Conservation (phyloP, 1,140 invertebrate species). For the Aphis craccivora region DNA sequence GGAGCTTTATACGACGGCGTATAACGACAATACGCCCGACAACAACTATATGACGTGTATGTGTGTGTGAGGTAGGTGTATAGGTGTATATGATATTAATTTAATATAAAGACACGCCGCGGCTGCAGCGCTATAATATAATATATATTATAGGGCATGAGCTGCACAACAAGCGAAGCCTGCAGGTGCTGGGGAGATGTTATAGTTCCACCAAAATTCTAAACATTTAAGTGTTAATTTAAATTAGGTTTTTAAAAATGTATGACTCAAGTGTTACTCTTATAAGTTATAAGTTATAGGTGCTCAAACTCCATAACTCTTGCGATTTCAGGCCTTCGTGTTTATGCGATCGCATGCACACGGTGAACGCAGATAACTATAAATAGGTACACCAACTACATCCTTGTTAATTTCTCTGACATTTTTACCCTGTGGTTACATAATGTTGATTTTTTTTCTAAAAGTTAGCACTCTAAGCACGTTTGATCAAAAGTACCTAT, state of each 20-base stretch:
- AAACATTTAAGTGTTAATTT: not conserved
- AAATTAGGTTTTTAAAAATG: too few relatives aligned
- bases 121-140: not conserved
- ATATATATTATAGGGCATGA: too few relatives aligned
- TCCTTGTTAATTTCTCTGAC: not conserved
- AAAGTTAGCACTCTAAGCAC: not conserved
- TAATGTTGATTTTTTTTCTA: not conserved
- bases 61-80: too few relatives aligned
- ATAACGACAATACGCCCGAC: not conserved
- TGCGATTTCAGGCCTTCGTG: not conserved
- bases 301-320: not conserved
- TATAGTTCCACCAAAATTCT: too few relatives aligned
- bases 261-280: too few relatives aligned
- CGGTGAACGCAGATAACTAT: not conserved
- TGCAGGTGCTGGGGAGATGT: too few relatives aligned
- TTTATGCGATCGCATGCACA: not conserved
- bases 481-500: not conserved
- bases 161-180: not conserved
- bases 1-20: not conserved
- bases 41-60: not conserved
- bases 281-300: not conserved
- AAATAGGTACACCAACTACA: not conserved
- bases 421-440: too few relatives aligned
- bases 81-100: not conserved
- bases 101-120: not conserved